Conservation (phyloP, 2,113 vertebrate genomes). For the Datnioides undecimradiatus region DNA sequence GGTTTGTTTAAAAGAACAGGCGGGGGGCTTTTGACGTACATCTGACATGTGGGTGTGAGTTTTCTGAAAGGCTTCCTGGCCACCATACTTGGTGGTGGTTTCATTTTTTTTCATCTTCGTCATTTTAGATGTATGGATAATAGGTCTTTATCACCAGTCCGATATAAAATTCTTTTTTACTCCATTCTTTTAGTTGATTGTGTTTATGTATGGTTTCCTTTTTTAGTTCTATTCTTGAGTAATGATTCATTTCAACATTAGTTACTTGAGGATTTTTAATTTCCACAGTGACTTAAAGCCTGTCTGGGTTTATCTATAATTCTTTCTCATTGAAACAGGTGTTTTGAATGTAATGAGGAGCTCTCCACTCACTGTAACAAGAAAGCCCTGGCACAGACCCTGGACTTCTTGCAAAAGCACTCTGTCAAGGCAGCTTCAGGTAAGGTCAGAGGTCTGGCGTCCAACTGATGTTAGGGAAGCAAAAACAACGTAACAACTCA, state of each 20-base stretch:
- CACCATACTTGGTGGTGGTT: not conserved
- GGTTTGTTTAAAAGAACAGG: conserved; percentile 6
- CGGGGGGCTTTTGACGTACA: not conserved
- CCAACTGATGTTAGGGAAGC: conserved; percentile 12
- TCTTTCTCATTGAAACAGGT: conserved; percentile 83
- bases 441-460: conserved; percentile 71
- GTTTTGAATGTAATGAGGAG: conserved; percentile 97
- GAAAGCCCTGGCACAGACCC: conserved; percentile 94
- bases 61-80: not conserved
- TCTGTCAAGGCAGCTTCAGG: conserved; percentile 91
- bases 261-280: not conserved
- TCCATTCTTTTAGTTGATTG: not conserved
- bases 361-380: conserved; percentile 96
- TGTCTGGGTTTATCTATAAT: conserved; percentile 23
- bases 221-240: not conserved
- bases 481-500: no score
- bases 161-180: not conserved
- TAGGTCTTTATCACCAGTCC: not conserved
- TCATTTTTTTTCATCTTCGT: not conserved
- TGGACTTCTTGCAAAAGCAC: conserved; percentile 97
- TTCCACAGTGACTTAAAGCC: not conserved
- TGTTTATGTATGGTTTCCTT: not conserved
- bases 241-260: not conserved
- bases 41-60: not conserved
- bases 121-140: not conserved